Base-by-base conservation (phyloP, 2,888 invertebrate genomes). In the Pollenia griseotomentosa region DNA sequence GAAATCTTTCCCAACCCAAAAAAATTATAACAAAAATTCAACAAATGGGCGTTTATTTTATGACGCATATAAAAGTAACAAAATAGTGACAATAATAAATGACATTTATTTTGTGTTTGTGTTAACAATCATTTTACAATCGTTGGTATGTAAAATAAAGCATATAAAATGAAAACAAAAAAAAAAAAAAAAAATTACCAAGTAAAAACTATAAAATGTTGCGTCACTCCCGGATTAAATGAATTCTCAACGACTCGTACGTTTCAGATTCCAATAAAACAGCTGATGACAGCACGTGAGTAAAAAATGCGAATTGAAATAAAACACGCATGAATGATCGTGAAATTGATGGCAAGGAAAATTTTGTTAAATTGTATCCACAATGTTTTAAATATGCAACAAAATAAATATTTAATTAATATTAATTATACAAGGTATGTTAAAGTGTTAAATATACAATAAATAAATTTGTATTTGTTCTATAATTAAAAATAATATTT, bases 201-300 rank as follows among this genome's bases (percentile, higher is more conserved):
- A 59, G 33, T 48, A 48, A 40, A 33, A 57, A 77, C 10, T 14
- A 44, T 9, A 55, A 65, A 65, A 16, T 71, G 70, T 82, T 85
- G 77, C 81, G 81, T 85, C 85, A 85, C 81, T 77, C 85, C 85
- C 81, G 85, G 85, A 82, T 85, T 82, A 46, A 42, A 70, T 63
- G 19, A 42, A 42, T 65, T 66, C 33, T 16, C 8, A n/a, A 55
- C 19, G 14, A 71, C 12, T 11, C 8, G 65, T 46, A 44, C 10
- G 42, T 73, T 59, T 11, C 33, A 33, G 12, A 84, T 44, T 59
- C n/a, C 10, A 14, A 55, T 11, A 65, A 16, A 70, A 75, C 85
- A 85, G 75, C 75, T 80, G 85, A 75, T 79, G 68, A 70, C 74
- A 46, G 74, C 74, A 85, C 68, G 84, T 80, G 84, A 84, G 46